Base-by-base conservation (phyloP, 2,797 vertebrate species). In the Astyanax mexicanus region DNA sequence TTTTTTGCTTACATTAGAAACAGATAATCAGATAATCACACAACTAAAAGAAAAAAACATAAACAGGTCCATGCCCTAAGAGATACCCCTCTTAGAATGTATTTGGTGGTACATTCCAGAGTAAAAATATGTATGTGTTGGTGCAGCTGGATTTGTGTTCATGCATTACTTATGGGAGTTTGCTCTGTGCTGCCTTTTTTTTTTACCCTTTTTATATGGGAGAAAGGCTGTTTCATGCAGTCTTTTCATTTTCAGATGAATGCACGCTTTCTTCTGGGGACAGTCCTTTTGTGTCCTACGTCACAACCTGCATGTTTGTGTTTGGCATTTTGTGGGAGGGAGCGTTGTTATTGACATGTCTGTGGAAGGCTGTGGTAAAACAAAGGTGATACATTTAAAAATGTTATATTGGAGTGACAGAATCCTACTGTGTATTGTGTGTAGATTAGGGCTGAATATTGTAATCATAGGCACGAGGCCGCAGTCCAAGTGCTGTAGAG, bases 141-240 rank as follows among this genome's bases (percentile, higher is more conserved):
- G 44, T 64, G 49, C 65, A 74, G 68, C 61, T 80, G 74, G 69
- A 40, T 60, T 60, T 6, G 44, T 71, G 29, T 69, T 91, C 90
- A 91, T 92, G 90, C 87, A 93, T 92, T 91, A 91, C 88, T 92
- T 88, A 92, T 92, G 86, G 87, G 86, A 85, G 83, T 89, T 62
- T 65, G 68, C 40, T 74, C 88, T 88, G 89, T 90, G 80, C 84
- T 84, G 69, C 67, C 32, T 37, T 86, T 87, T 83, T 74, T 80
- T 81, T 77, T 47, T 4, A 5, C 6, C 80, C 82, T 85, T 78
- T 77, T 32, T 66, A 19, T 2, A 1, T 69, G 23, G 55, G 67
- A 69, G 37, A 72, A 80, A 78, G 80, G 79, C 25, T 54, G 11
- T n/a, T 42, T 66, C 15, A 35, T 66, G 64, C 32, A 69, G 23